Evolutionary conservation across 2,113 vertebrate genomes (phyloP).

Genomic region (Phodopus roborovskii): DNA sequence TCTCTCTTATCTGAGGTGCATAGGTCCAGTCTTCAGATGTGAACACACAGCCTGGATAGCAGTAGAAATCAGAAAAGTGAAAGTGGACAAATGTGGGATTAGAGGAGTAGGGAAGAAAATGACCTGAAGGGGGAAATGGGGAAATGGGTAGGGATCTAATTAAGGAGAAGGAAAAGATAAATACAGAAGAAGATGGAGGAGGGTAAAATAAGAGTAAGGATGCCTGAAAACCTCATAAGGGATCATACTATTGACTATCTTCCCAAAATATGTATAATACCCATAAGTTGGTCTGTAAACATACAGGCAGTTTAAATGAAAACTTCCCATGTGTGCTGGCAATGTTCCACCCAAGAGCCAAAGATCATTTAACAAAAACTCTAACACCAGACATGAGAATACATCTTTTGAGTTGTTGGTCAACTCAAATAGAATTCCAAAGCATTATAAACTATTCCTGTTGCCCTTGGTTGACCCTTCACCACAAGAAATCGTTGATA

Average conservation of each 20-base stretch:
- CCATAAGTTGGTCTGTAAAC: neutral
- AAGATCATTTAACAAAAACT: neutral
- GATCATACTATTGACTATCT: neutral
- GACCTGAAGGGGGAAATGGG: neutral
- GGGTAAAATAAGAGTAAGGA: neutral
- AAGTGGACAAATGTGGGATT: too few relatives aligned
- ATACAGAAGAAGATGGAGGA: neutral
- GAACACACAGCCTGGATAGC: neutral
- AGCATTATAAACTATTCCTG: neutral
- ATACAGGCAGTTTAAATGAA: neutral
- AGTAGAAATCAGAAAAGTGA: neutral
- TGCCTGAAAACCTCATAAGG: neutral
- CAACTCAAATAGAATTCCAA: neutral
- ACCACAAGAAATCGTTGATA: neutral
- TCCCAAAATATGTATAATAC: neutral
- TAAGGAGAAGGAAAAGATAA: neutral
- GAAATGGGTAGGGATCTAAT: neutral
- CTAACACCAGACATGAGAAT: neutral
- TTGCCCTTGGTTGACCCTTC: neutral
- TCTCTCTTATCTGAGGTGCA: neutral
- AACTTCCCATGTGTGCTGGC: neutral
- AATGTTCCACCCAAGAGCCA: neutral
- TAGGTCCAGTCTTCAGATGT: neutral
- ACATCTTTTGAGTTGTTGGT: neutral
- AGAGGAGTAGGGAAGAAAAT: neutral